These are phyloP conservation scores for Lepus oiostolus DNA, from an alignment of 2,797 vertebrate genomes.

Conservation along the genomic window DNA sequence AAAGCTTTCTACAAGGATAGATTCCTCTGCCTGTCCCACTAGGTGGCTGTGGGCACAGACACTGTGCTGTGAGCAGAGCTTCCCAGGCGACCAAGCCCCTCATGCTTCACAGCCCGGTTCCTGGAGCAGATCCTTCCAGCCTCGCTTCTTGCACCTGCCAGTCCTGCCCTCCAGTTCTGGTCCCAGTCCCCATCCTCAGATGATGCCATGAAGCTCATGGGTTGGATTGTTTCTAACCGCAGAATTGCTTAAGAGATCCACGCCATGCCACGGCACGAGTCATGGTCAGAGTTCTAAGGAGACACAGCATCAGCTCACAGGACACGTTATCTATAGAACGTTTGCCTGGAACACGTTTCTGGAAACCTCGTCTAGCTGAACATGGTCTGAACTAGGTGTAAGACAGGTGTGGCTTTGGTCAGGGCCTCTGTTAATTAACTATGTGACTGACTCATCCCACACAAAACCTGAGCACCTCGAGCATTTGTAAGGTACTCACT, in stretches of 20 bases:
- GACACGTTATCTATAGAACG: neutral
- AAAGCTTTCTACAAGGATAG: too few relatives aligned
- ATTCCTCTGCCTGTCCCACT: neutral
- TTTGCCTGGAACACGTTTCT: neutral
- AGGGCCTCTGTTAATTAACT: neutral
- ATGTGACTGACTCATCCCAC: neutral
- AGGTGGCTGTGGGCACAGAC: neutral
- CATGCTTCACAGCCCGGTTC: neutral
- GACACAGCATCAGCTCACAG: neutral
- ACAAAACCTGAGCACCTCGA: neutral
- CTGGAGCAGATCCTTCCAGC: neutral
- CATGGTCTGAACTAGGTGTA: neutral
- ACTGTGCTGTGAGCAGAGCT: neutral
- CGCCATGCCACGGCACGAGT: too few relatives aligned
- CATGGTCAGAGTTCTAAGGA: neutral
- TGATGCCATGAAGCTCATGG: neutral
- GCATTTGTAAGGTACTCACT: neutral
- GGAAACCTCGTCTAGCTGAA: neutral
- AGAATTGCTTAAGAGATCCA: neutral
- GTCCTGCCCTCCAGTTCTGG: neutral
- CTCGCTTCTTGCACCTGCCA: neutral
- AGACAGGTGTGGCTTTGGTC: neutral
- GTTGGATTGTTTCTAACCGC: neutral
- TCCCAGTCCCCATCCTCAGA: neutral
- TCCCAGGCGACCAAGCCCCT: neutral